Base-by-base conservation (phyloP, 2,888 invertebrate genomes). In the Helleia helle region DNA sequence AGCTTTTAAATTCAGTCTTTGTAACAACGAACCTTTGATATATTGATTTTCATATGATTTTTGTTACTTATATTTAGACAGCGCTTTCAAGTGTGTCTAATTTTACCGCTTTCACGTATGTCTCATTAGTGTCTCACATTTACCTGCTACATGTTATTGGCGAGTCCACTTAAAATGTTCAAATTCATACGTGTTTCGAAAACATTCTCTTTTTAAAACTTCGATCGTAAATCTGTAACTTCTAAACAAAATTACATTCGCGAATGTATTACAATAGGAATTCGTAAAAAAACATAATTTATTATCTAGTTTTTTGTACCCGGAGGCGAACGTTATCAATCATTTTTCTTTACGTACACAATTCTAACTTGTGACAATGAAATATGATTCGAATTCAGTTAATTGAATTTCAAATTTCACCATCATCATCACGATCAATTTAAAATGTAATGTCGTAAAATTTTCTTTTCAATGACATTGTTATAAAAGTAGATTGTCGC, bases 121-220 rank as follows among this genome's bases (percentile, higher is more conserved):
- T 69, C 66, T 74, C 70, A 75, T 76, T 75, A 75, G 65, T 64
- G 70, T 68, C 67, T 71, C 8, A 63, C 68, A 62, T 70, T 66
- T 67, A 64, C 59, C 54, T 63, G 61, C 58, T 58, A 56, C 69
- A 62, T 68, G 66, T 70, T 71, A 64, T 66, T 70, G 60, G 57
- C 62, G 61, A 50, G 51, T 65, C 64, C 75, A 68, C 76, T 71
- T 77, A 22, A 30, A 39, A 30, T 34, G 18, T 34, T 13, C 18
- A 18, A 24, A 9, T 15, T 30, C 30, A 14, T 31, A 11, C 9
- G 29, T 65, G 25, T 31, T 39, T 39, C 30, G 24, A 30, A 31
- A 24, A 8, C 11, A 31, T 25, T 17, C 31, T 12, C 22, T 25
- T 17, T 25, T 15, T 11, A 9, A 12, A 24, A 4, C 30, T 14